Percentiles rank a stretch among this genome's conserved stretches.
phyloP scores from a whole-genome alignment of 2,888 invertebrate species.

The Mongoloraphidia duomilia region DNA sequence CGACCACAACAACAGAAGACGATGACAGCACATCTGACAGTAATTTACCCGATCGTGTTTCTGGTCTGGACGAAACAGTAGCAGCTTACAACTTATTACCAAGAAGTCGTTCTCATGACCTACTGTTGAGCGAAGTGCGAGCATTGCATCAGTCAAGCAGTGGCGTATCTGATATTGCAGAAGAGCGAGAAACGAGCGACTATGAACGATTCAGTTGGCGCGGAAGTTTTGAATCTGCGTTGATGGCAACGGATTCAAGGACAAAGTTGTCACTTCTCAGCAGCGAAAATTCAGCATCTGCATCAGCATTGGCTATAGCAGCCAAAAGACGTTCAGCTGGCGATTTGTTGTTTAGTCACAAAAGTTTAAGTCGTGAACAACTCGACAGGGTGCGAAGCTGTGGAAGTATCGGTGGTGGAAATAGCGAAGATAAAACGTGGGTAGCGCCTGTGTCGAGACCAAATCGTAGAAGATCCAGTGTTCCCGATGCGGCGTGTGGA shows the following conservation, averaged over 20 bases:
- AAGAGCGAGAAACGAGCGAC: constrained; percentile 59
- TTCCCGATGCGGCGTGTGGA: constrained; percentile 37
- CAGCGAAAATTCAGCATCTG: constrained; percentile 46
- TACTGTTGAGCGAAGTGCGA: constrained; percentile 46
- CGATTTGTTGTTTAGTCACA: constrained; percentile 64
- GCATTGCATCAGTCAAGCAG: constrained; percentile 33
- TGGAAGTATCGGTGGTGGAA: constrained; percentile 65
- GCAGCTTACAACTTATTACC: constrained; percentile 43
- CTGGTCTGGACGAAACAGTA: constrained; percentile 30
- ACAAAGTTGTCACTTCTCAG: constrained; percentile 55
- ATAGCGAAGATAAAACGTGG: constrained; percentile 36
- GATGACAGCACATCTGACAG: constrained; percentile 58
- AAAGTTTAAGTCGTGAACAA: constrained; percentile 63
- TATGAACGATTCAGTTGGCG: constrained; percentile 85
- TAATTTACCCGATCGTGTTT: constrained; percentile 26
- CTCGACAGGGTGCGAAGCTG: constrained; percentile 62
- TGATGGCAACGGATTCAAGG: constrained; percentile 74
- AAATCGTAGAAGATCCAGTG: constrained; percentile 36
- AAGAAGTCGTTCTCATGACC: constrained; percentile 70
- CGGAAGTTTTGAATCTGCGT: constrained; percentile 83
- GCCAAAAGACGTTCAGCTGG: constrained; percentile 71
- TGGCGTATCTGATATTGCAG: constrained; percentile 37
- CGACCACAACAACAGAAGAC: constrained; percentile 48
- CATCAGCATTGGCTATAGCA: constrained; percentile 50
- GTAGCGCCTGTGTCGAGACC: constrained; percentile 23